Conservation (phyloP, 2,113 vertebrate genomes). For the Ictidomys tridecemlineatus region DNA sequence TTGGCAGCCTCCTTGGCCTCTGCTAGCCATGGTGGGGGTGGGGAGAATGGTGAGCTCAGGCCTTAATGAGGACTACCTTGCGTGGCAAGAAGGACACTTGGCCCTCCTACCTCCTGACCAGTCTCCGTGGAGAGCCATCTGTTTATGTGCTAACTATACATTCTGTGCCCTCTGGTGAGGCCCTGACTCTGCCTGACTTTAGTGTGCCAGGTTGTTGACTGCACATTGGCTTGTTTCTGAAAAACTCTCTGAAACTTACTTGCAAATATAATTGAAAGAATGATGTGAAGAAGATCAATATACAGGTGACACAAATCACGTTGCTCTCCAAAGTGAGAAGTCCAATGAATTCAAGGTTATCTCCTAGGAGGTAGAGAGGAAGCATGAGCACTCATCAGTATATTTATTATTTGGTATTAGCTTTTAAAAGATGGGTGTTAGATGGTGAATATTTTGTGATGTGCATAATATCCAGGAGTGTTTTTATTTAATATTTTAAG, state of each 20-base stretch:
- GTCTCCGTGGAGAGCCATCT: neutral
- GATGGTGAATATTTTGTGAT: conserved; percentile 30
- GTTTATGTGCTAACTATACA: conserved; percentile 24
- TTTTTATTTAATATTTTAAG: conserved; percentile 44
- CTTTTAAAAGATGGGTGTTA: conserved; percentile 19
- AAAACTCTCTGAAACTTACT: neutral
- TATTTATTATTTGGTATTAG: neutral
- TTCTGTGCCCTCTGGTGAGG: neutral
- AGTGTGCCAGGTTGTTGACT: neutral
- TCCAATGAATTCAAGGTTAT: neutral
- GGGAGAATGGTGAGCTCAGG: conserved; percentile 58
- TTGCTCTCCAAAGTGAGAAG: neutral
- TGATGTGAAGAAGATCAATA: neutral
- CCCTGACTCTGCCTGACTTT: neutral
- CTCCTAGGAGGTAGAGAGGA: neutral
- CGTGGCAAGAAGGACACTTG: conserved; percentile 12
- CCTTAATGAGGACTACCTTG: neutral
- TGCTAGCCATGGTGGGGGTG: neutral
- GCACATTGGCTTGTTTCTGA: neutral
- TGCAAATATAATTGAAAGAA: conserved; percentile 14
- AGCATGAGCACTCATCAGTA: neutral
- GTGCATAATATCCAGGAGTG: neutral
- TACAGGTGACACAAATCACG: neutral
- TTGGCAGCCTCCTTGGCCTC: conserved; percentile 77
- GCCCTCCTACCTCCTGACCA: conserved; percentile 30